Conservation (phyloP, 1,140 invertebrate species). For the Paralvinella palmiformis region DNA sequence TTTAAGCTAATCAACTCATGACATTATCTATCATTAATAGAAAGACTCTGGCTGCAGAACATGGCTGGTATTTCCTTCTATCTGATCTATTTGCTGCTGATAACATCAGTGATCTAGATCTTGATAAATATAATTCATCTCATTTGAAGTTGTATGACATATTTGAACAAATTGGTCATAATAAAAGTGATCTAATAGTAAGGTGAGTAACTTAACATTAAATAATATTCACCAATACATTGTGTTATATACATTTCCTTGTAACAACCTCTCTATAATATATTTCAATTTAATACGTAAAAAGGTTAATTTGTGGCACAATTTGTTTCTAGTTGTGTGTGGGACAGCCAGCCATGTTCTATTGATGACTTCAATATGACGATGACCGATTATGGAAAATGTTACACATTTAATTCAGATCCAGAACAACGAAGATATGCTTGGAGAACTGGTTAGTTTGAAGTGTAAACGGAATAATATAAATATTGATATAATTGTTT, state of each 20-base stretch:
- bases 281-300: too few relatives aligned
- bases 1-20: too few relatives aligned
- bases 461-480: neutral
- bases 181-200: neutral
- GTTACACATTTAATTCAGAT: slow-evolving; percentile 27
- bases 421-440: slow-evolving; percentile 10
- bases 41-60: neutral
- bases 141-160: neutral
- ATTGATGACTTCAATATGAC: slow-evolving; percentile 24
- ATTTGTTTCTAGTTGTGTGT: slow-evolving; percentile 26
- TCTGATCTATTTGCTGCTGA: too few relatives aligned
- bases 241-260: too few relatives aligned
- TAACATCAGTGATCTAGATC: neutral
- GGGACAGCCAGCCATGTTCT: slow-evolving; percentile 24
- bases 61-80: too few relatives aligned
- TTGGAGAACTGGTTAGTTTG: neutral
- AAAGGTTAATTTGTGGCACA: neutral
- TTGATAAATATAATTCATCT: neutral
- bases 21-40: neutral
- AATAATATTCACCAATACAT: too few relatives aligned
- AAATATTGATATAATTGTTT: neutral
- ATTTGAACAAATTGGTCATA: neutral
- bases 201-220: too few relatives aligned
- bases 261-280: too few relatives aligned
- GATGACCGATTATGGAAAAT: slow-evolving; percentile 31